Evolutionary conservation across 37 sponge, comb jelly and placozoan species (phyloP), one percentile per base, ranked within the genome.

Genomic region (Cliona cf. orientalis): DNA sequence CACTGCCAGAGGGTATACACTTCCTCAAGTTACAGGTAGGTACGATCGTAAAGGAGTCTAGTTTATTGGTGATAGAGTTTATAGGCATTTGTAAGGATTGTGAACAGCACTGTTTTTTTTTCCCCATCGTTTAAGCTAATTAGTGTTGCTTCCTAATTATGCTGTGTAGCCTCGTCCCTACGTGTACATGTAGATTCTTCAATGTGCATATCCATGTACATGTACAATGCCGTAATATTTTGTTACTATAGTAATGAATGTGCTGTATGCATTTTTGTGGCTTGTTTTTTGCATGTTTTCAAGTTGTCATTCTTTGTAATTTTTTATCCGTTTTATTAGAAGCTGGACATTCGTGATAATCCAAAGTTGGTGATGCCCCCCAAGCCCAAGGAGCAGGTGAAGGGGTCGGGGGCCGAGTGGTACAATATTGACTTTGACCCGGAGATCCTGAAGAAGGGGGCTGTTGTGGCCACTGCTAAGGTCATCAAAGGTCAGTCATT

Each of bases 351-450:
- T 1, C 60, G 83, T 14, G 92, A 96, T 72, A 95, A 98, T 65
- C 96, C 99, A 3, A 70, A 91, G 34, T 79, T 98, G 45, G 88
- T 80, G 53, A 89, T 96, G 90, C 96, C 99, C 11, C 88, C 96
- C 28, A 98, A 95, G 42, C 94, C 96, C 3, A 64, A 67, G 26
- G 87, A 86, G 38, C 91, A 92, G 69, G 82, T 90, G 39, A 87
- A 56, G 36, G 93, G 89, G 42, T 56, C 85, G 42, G 89, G 90
- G 19, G 89, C 93, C 26, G 93, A 93, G 81, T 91, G 94, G 73
- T 97, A 97, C 86, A 89, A 97, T 60, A 92, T 97, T 46, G 95
- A 97, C 74, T 97, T 96, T 87, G 91, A 94, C 80, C 67, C 87
- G 2, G 84, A 83, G 41, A 83, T 82, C 31, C 78, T 94, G 66